Percentiles rank a stretch among this genome's conserved stretches.
Conservation (phyloP, 2,113 vertebrate genomes). For the Podarcis muralis region DNA sequence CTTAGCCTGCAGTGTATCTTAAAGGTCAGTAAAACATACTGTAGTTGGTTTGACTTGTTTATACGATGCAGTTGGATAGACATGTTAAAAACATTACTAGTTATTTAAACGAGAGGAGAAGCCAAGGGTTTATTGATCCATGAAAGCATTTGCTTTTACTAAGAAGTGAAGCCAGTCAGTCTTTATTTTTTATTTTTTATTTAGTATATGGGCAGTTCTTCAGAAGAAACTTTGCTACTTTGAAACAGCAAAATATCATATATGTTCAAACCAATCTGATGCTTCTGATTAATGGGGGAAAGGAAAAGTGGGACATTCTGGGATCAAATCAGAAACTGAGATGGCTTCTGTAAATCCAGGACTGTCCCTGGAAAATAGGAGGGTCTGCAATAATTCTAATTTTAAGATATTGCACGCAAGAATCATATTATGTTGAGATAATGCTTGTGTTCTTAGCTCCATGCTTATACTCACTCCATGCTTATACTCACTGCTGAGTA, state of each 20-base stretch:
- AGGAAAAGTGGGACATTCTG: background rate
- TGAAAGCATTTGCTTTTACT: background rate
- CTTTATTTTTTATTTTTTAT: background rate
- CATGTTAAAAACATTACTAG: background rate
- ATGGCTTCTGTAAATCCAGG: too few relatives aligned
- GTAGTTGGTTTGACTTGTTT: background rate
- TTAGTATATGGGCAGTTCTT: background rate
- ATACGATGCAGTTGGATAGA: background rate
- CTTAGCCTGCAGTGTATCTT: background rate
- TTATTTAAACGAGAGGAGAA: background rate
- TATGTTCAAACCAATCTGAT: background rate
- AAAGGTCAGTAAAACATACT: background rate
- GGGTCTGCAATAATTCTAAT: background rate
- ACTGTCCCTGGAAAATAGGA: too few relatives aligned
- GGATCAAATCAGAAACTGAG: too few relatives aligned
- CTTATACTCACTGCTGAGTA: background rate
- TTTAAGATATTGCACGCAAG: background rate
- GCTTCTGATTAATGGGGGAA: background rate
- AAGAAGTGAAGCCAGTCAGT: background rate
- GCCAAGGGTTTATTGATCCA: background rate
- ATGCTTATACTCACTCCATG: background rate
- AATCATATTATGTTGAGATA: background rate
- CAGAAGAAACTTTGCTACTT: background rate
- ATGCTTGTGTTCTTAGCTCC: background rate
- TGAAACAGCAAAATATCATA: background rate